Evolutionary conservation across 2,113 vertebrate species (phyloP).

Genomic region (Porphyrio hochstetteri): DNA sequence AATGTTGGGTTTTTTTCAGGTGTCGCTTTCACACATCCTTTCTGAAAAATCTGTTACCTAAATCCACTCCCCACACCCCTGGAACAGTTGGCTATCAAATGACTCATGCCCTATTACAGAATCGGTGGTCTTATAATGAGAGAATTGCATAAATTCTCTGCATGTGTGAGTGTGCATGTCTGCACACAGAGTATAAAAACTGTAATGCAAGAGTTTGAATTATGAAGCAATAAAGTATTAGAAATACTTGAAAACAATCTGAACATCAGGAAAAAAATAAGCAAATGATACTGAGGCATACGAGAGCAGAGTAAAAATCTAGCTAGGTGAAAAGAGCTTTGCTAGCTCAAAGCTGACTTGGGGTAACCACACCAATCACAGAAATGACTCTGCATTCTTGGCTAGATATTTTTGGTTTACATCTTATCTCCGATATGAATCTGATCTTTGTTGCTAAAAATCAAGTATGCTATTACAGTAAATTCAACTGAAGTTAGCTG

Average conservation of each 20-base stretch:
- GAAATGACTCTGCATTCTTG: background rate
- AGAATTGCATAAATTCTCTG: background rate
- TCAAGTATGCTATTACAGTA: background rate
- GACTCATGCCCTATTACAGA: background rate
- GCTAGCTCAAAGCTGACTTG: background rate
- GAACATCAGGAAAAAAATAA: conserved; percentile 2
- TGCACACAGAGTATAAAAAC: background rate
- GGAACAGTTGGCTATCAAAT: background rate
- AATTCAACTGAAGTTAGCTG: background rate
- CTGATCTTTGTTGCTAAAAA: background rate
- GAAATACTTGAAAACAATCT: background rate
- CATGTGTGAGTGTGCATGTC: background rate
- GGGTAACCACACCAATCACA: background rate
- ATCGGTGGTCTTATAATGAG: background rate
- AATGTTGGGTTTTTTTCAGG: background rate
- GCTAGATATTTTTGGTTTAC: background rate
- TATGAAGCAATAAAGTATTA: background rate
- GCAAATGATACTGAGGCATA: background rate
- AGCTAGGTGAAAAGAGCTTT: background rate
- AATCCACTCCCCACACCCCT: background rate
- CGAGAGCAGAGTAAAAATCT: background rate
- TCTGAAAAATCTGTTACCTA: background rate
- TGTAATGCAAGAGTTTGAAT: background rate
- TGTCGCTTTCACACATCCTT: background rate
- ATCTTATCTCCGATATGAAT: background rate